Base-by-base conservation (phyloP, 2,113 vertebrate species). In the Atherinomorus stipes region DNA sequence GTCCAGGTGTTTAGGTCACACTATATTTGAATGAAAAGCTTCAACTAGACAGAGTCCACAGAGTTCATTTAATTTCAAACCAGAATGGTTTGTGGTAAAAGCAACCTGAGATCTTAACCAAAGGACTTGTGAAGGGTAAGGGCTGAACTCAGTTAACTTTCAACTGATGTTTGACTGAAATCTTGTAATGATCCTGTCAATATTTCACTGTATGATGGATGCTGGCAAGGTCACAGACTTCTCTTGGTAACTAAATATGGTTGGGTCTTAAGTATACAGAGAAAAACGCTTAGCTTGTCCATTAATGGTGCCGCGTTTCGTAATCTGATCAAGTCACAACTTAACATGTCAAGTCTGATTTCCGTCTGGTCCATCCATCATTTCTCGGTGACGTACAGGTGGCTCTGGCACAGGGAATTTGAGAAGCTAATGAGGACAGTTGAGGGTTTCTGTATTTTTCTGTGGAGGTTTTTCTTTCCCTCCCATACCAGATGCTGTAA, bases 331-430 rank as follows among this genome's bases (percentile, higher is more conserved):
- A 50, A 91, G 85, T 85, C 83, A 15, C 85, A 83, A 69, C 83
- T 91, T 84, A 86, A 88, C 71, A 44, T 80, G 90, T 89, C 90
- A 91, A 72, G 89, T 87, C 80, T 75, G 61, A 88, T 90, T 63
- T 80, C 65, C 77, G 40, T 89, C 74, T 75, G 56, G 37, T 72
- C 80, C 16, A 15, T 64, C 37, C 69, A 56, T 22, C 2, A 9
- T n/a, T 34, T 60, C 25, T 2, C 71, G 0, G 66, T 53, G 67
- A 76, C 60, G 85, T 72, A 31, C 86, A 83, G 80, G 83, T 83
- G 67, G 67, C 26, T 64, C 67, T 28, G 45, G 63, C 50, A 5
- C 45, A 31, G 78, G 59, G 31, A 87, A 85, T 31, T 49, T 8
- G 78, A 87, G 85, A 85, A 64, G 73, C 74, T 83, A 70, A 85